Evolutionary conservation across 2,888 invertebrate species (phyloP), one percentile per base, ranked within the genome.

Genomic region (Athalia rosae): DNA sequence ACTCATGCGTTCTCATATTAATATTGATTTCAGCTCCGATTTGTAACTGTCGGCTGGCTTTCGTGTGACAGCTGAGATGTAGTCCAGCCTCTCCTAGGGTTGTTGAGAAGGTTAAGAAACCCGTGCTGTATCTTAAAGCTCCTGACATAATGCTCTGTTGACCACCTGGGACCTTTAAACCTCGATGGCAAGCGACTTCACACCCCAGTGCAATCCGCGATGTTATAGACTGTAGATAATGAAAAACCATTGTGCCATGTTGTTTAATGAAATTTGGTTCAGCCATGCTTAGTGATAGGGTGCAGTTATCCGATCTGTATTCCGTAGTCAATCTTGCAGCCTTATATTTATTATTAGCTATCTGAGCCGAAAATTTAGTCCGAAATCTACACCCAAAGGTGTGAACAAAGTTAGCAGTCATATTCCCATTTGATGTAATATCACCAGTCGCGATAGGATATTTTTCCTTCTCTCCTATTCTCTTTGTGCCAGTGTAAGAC

Each of bases 1-100:
- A 92, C 81, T 94, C 93, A 80, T 91, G 92, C 77, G 91, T 90
- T 71, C 92, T 89, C 76, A 93, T 86, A 85, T 93, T 93, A 1
- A 93, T 92, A 83, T 94, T 93, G 67, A 94, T 86, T 85, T 95
- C 95, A 0, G 93, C 93, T 2, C 94, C 95, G 79, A 95, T 83
- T 84, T 94, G 93, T 43, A 93, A 84, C 78, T 93, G 92, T 76
- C 92, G 92, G 83, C 92, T 92, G 13, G 92, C 91, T 84, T 92
- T 92, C 78, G 93, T 94, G 85, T 93, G 92, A 86, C 93, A 95
- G 80, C 93, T 93, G 0, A 92, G 84, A 82, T 94, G 94, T 11
- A 93, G 53, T 8, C 88, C 89, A 43, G 85, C 85, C 63, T 85
- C 83, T 28, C 89, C 87, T 3, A 95, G 67, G 0, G 95, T 95